Conservation (phyloP, 2,797 vertebrate genomes). For the Pipistrellus nathusii region DNA sequence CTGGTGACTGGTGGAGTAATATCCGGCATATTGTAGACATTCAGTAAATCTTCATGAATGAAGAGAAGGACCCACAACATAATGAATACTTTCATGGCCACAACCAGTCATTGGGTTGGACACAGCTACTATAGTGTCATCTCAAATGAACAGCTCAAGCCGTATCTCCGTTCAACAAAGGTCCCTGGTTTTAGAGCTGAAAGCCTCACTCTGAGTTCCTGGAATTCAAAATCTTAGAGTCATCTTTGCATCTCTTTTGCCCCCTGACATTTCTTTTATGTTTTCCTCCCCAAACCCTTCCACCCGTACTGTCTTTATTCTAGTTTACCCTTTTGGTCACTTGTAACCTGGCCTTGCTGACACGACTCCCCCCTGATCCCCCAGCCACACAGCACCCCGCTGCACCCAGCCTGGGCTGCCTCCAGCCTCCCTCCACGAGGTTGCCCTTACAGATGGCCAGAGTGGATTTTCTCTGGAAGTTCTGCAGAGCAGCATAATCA, state of each 20-base stretch:
- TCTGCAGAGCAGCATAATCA: not conserved
- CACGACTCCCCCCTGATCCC: not conserved
- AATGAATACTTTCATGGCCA: not conserved
- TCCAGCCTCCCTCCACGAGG: not conserved
- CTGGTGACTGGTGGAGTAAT: too few species aligned
- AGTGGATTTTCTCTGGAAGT: not conserved
- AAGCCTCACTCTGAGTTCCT: not conserved
- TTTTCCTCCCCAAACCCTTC: not conserved
- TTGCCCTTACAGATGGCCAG: not conserved
- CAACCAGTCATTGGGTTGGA: not conserved
- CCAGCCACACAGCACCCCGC: accelerated
- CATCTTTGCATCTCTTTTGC: not conserved
- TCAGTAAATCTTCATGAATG: not conserved
- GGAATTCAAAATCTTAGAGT: not conserved
- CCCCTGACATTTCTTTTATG: not conserved
- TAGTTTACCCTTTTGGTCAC: not conserved
- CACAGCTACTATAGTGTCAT: not conserved
- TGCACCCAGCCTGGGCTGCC: not conserved
- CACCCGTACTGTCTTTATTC: not conserved
- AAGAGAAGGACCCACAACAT: too few species aligned
- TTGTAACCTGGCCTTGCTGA: not conserved
- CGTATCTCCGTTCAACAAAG: not conserved
- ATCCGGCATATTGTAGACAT: not conserved
- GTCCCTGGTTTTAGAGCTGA: not conserved
- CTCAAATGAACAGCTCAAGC: not conserved